A percentile compares a stretch with the other conserved stretches of the same genome.
Conservation (phyloP, 2,797 vertebrate species). For the Scomberomorus guttatus region DNA sequence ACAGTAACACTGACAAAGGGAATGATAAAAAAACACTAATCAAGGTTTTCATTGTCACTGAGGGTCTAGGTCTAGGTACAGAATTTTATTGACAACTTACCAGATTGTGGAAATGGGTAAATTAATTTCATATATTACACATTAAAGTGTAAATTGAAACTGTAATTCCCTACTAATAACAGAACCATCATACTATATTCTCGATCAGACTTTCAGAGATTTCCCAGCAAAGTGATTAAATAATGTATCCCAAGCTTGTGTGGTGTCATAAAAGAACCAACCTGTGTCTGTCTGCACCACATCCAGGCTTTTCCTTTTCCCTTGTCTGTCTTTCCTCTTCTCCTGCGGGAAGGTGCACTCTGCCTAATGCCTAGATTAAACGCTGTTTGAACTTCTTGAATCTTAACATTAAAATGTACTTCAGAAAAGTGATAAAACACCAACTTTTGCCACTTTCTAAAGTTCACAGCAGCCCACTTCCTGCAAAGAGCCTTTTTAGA, state of each 20-base stretch:
- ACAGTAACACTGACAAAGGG: background rate
- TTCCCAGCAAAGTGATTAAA: constrained; percentile 16
- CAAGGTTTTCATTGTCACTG: background rate
- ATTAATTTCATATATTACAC: too few relatives aligned
- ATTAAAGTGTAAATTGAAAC: background rate
- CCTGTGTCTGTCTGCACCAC: background rate
- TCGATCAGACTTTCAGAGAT: constrained; percentile 9
- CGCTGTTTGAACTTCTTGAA: background rate
- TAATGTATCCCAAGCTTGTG: background rate
- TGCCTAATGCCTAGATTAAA: too few relatives aligned
- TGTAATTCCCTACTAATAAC: constrained; percentile 1
- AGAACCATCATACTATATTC: background rate
- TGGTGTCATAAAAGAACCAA: background rate
- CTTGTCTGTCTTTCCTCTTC: background rate
- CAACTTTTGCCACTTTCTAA: background rate
- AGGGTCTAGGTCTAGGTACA: background rate
- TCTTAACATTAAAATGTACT: constrained; percentile 1
- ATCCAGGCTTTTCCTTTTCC: background rate
- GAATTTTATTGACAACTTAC: background rate
- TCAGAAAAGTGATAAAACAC: constrained; percentile 16
- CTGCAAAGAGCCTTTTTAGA: background rate
- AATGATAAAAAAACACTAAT: too few relatives aligned
- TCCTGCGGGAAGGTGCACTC: background rate
- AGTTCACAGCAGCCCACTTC: background rate
- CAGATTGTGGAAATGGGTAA: too few relatives aligned